A percentile compares a stretch with the other conserved stretches of the same genome.
phyloP scores from a whole-genome alignment of 2,113 vertebrate species.

The Prionailurus viverrinus region DNA sequence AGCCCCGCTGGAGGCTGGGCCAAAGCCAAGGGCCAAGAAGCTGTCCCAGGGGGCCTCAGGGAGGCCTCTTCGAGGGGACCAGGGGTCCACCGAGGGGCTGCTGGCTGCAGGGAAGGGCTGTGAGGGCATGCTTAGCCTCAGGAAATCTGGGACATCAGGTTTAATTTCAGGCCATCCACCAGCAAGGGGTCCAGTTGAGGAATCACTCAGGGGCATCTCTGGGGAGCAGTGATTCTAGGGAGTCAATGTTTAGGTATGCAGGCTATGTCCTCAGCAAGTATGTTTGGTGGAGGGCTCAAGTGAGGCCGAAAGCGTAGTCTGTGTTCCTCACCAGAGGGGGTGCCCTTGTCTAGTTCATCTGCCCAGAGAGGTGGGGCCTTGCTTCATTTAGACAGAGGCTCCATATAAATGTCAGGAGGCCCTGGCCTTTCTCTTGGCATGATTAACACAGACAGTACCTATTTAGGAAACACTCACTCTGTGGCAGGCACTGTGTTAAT shows the following conservation, averaged over 20 bases:
- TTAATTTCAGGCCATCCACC: background rate
- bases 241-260: background rate
- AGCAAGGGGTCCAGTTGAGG: background rate
- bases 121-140: background rate
- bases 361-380: no score
- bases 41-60: background rate
- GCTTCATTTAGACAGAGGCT: background rate
- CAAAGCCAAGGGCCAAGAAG: conserved; percentile 27
- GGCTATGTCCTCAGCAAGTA: background rate
- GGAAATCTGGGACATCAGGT: background rate
- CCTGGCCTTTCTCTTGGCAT: background rate
- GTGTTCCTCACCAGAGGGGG: background rate
- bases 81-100: background rate
- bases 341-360: background rate
- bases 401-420: background rate
- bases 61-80: background rate
- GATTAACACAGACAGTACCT: background rate
- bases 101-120: background rate
- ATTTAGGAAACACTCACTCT: background rate
- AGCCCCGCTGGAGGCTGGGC: conserved; percentile 28
- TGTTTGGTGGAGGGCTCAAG: background rate
- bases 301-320: background rate
- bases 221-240: background rate
- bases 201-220: background rate
- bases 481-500: background rate